Conservation (phyloP, 2,888 invertebrate genomes). For the Sinodicranocentrus sp. region DNA sequence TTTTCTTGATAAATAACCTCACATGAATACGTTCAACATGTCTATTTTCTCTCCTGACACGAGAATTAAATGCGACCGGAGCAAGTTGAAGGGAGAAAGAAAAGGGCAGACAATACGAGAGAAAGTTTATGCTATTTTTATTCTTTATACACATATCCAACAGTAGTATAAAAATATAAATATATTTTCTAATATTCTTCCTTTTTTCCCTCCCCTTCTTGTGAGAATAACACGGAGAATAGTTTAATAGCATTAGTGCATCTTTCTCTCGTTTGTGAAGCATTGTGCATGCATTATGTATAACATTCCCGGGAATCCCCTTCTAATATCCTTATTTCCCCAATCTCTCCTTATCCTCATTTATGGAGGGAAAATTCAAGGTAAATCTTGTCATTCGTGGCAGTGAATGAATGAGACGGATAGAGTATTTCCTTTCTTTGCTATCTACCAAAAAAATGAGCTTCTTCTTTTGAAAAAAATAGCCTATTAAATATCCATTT, state of each 20-base stretch:
- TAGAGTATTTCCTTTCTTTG: constrained; percentile 9
- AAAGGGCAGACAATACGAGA: background rate
- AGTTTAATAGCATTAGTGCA: constrained; percentile 15
- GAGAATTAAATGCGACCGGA: constrained; percentile 28
- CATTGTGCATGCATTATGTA: constrained; percentile 8
- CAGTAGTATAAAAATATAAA: background rate
- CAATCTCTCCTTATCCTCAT: background rate
- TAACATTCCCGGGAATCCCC: background rate
- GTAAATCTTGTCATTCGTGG: constrained; percentile 41
- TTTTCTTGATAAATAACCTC: constrained; percentile 22
- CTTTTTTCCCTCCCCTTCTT: background rate
- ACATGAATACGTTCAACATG: constrained; percentile 23
- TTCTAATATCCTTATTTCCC: background rate
- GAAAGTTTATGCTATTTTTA: background rate
- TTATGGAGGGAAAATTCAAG: constrained; percentile 4
- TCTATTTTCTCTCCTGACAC: constrained; percentile 30
- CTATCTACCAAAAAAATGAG: background rate
- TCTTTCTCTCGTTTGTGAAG: background rate
- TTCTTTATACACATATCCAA: background rate
- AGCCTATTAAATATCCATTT: too few species aligned
- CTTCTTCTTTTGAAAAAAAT: too few species aligned
- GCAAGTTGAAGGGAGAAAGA: constrained; percentile 4
- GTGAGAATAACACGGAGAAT: constrained; percentile 1
- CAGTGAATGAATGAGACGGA: constrained; percentile 47
- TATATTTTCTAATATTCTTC: constrained; percentile 7